phyloP scores from a whole-genome alignment of 2,797 vertebrate genomes.

The Arvicola amphibius region DNA sequence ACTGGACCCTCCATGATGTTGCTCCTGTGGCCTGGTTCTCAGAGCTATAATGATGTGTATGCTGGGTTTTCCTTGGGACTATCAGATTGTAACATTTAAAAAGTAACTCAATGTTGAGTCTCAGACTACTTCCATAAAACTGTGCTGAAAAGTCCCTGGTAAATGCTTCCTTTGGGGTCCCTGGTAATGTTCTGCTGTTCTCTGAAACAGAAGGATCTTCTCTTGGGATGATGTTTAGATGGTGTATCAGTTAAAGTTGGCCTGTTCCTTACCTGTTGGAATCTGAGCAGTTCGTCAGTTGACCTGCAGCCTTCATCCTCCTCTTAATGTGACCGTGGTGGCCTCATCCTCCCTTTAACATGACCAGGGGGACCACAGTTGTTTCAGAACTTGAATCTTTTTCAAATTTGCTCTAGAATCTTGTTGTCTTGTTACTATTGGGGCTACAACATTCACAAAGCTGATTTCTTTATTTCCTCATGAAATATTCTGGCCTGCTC shows the following conservation, averaged over 20 bases:
- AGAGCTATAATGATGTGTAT: no score
- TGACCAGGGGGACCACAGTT: not conserved
- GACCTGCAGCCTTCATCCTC: no score
- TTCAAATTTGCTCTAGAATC: not conserved
- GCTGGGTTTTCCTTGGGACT: not conserved
- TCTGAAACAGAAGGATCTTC: not conserved
- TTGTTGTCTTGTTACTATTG: not conserved
- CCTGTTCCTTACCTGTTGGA: accelerated
- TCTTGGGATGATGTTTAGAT: accelerated
- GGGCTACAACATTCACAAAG: not conserved
- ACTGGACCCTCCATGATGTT: accelerated
- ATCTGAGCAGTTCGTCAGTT: not conserved
- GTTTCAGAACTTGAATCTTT: not conserved
- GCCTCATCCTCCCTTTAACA: not conserved
- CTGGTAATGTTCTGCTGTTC: not conserved
- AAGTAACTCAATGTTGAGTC: not conserved
- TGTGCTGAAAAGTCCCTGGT: not conserved
- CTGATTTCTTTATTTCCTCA: no score
- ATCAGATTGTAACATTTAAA: not conserved
- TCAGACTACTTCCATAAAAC: accelerated
- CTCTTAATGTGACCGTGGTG: no score
- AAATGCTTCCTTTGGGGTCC: not conserved
- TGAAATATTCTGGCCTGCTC: not conserved
- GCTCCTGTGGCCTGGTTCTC: accelerated
- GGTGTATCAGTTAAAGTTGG: accelerated